Evolutionary conservation across 2,797 vertebrate genomes (phyloP), one percentile per base, ranked within the genome.

Genomic region (Australoheros facetus): DNA sequence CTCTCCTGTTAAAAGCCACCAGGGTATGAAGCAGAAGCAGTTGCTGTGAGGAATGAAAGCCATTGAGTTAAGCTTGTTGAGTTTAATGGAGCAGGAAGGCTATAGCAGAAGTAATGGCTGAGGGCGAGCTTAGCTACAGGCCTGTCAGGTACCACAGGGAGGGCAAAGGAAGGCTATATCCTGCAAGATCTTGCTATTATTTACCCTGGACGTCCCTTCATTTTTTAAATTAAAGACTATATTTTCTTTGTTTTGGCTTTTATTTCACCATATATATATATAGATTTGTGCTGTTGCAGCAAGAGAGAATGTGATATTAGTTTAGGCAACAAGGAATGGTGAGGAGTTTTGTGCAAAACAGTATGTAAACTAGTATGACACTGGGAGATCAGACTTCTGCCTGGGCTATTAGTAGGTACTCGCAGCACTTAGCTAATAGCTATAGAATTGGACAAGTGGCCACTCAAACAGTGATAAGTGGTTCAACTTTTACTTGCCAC

Each of bases 21-120:
- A 73, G 91, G 86, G 88, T 93, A 92, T 91, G 86, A 91, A 90
- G 88, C 87, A 78, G 89, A 86, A 88, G 84, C 85, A 78, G 70
- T 90, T 69, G 85, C 84, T 78, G 87, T 93, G 92, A 93, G 86
- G 86, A 91, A 93, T 93, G 92, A 91, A 93, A 88, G 89, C 91
- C 91, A 90, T 92, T 92, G 88, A 90, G 85, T 89, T 91, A 87
- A 93, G 89, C 91, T 92, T 93, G 92, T 93, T 88, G 92, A 90
- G 91, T 93, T 94, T 92, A 95, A 94, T 94, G 92, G 91, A 91
- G 92, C 94, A 91, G 89, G 86, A 87, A 94, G 89, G 89, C 89
- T 88, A 89, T 87, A 89, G 90, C 85, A 86, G 89, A 88, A 91
- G 87, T 91, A 91, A 93, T 94, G 88, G 87, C 90, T 82, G 86